Evolutionary conservation across 2,797 vertebrate species (phyloP), one percentile per base, ranked within the genome.

Genomic region (Amblyopsis hoosieri): DNA sequence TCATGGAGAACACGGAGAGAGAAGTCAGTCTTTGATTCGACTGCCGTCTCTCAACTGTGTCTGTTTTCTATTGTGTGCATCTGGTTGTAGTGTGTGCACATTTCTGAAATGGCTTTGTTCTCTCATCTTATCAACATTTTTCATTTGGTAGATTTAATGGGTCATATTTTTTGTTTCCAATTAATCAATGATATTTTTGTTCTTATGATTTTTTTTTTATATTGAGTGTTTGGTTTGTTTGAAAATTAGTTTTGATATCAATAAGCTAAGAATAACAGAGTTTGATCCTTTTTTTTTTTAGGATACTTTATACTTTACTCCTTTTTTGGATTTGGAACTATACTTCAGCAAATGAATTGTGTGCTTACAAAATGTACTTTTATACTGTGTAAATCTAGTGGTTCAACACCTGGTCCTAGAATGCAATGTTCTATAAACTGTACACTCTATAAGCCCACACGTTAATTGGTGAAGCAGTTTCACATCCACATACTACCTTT

Each of bases 11-110:
- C 87, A 90, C 88, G 76, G 37, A 51, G 49, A 17, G 50, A 19
- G 23, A 1, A 17, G 45, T 58, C 37, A 9, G 9, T 9, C 33
- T 37, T 37, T 9, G 33, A 51, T 48, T 75, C 85, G 90, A 86
- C 93, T 93, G 91, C 94, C 23, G 92, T 94, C 93, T 94, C 92
- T 92, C 82, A 87, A 54, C 78, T 60, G 86, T 60, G 86, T 95
- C 94, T 95, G 92, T 95, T 91, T 92, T 92, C 87, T 90, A 93
- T 91, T 93, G 90, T 96, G 93, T 97, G 93, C 95, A 94, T 96
- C 94, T 95, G 93, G 93, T 95, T 91, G 89, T 94, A 95, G 87
- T 94, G 91, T 95, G 93, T 96, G 90, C 83, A 93, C 89, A 93
- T 90, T 79, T 81, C 76, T 91, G 73, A 85, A 90, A 89, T 90